Percentiles rank a stretch among this genome's conserved stretches.
Conservation (phyloP, 2,888 invertebrate species). For the Mythimna ferrago region DNA sequence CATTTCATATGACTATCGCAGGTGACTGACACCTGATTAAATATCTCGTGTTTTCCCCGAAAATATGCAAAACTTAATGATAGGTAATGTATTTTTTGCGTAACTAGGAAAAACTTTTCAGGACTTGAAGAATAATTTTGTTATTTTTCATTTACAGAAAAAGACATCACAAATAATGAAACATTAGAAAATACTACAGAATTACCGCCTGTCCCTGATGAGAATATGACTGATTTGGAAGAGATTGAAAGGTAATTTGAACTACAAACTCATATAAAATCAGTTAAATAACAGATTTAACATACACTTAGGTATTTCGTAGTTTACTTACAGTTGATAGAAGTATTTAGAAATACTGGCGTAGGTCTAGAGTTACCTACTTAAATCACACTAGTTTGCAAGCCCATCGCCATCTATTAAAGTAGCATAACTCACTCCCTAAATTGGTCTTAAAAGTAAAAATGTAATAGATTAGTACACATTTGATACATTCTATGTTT, state of each 20-base stretch:
- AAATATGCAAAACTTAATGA: slow-evolving; percentile 5
- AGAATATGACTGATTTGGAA: slow-evolving; percentile 86
- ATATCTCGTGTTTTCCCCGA: background rate
- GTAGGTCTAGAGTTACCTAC: slow-evolving; percentile 29
- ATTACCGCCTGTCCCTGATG: slow-evolving; percentile 86
- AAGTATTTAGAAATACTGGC: slow-evolving; percentile 28
- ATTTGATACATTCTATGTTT: slow-evolving; percentile 59
- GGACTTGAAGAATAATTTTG: background rate
- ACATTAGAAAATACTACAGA: slow-evolving; percentile 88
- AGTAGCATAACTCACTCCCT: slow-evolving; percentile 25
- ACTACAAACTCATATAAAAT: slow-evolving; percentile 19
- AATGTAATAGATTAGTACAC: slow-evolving; percentile 19
- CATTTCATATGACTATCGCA: slow-evolving; percentile 25
- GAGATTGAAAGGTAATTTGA: slow-evolving; percentile 85
- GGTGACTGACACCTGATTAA: slow-evolving; percentile 35
- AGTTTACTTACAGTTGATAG: slow-evolving; percentile 17
- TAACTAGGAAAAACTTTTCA: background rate
- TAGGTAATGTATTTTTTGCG: background rate
- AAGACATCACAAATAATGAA: slow-evolving; percentile 89
- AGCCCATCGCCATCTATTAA: slow-evolving; percentile 53
- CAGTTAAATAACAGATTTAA: background rate
- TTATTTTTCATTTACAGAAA: slow-evolving; percentile 78
- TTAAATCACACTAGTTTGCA: slow-evolving; percentile 57
- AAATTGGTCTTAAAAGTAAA: slow-evolving; percentile 33
- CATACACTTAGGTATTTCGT: slow-evolving; percentile 13